Evolutionary conservation across 2,797 vertebrate species (phyloP).

Genomic region (Siniperca undulata): DNA sequence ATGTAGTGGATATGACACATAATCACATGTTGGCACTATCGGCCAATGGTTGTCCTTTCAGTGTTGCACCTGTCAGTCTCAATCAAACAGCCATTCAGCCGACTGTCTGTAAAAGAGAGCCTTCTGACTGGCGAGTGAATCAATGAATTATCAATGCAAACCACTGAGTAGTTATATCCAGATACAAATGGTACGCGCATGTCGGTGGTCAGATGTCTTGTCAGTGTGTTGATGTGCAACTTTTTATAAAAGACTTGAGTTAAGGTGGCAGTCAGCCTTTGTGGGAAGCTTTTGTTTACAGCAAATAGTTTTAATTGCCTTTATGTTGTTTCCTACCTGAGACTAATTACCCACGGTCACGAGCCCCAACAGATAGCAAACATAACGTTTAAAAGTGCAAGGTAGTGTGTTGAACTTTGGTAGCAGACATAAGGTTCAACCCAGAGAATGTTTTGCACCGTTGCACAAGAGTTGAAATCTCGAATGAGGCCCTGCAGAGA

Average conservation of each 20-base stretch:
- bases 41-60: background rate
- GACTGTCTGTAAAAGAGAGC: background rate
- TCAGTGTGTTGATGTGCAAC: background rate
- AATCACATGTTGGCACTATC: background rate
- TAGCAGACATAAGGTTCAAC: background rate
- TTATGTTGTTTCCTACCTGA: background rate
- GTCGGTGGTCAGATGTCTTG: background rate
- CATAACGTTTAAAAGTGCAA: background rate
- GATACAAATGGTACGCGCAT: background rate
- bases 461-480: background rate
- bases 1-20: background rate
- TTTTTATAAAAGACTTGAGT: background rate
- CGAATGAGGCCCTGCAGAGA: conserved; percentile 25
- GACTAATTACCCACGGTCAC: background rate
- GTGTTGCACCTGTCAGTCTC: background rate
- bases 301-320: background rate
- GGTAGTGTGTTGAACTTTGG: background rate
- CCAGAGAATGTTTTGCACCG: conserved; percentile 5
- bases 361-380: background rate
- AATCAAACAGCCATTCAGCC: background rate
- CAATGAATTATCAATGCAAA: background rate
- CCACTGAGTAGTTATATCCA: background rate
- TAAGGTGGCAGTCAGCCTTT: background rate
- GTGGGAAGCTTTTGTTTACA: background rate
- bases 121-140: background rate